phyloP scores from a whole-genome alignment of 30 jellyfish, hydroid and myxozoan species.

The Rhopilema esculentum region DNA sequence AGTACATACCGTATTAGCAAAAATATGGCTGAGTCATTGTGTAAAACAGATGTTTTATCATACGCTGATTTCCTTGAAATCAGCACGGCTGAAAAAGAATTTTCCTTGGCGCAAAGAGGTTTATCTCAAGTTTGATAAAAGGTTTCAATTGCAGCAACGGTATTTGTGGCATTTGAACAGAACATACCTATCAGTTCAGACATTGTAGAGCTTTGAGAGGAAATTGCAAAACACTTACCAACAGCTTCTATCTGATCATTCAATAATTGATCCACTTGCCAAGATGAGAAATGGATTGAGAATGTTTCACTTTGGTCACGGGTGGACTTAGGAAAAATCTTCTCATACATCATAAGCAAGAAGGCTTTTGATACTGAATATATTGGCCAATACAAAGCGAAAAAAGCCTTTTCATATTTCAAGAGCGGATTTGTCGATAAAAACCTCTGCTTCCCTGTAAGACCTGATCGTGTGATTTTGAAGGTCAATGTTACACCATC shows the following conservation, averaged over 20 bases:
- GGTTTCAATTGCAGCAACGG: neutral
- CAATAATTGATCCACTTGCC: neutral
- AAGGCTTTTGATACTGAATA: slow-evolving; percentile 28
- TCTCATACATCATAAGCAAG: neutral
- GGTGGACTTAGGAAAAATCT: neutral
- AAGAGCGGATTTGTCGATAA: too few species aligned
- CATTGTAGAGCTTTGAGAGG: neutral
- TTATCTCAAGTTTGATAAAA: neutral
- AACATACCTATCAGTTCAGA: slow-evolving; percentile 7
- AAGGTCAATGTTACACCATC: too few species aligned
- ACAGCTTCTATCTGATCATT: neutral
- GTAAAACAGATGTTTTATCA: too few species aligned
- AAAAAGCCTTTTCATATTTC: too few species aligned
- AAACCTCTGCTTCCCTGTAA: too few species aligned
- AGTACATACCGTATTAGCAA: too few species aligned
- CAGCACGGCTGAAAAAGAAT: neutral
- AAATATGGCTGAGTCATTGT: too few species aligned
- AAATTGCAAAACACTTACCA: neutral
- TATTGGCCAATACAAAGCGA: slow-evolving; percentile 25
- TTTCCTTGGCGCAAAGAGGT: neutral
- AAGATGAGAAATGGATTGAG: neutral
- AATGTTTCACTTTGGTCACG: slow-evolving; percentile 7
- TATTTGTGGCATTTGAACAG: slow-evolving; percentile 10
- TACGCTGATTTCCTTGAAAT: too few species aligned
- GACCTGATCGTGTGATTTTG: too few species aligned